Evolutionary conservation across 2,797 vertebrate genomes (phyloP).

Genomic region (Lates japonicus): DNA sequence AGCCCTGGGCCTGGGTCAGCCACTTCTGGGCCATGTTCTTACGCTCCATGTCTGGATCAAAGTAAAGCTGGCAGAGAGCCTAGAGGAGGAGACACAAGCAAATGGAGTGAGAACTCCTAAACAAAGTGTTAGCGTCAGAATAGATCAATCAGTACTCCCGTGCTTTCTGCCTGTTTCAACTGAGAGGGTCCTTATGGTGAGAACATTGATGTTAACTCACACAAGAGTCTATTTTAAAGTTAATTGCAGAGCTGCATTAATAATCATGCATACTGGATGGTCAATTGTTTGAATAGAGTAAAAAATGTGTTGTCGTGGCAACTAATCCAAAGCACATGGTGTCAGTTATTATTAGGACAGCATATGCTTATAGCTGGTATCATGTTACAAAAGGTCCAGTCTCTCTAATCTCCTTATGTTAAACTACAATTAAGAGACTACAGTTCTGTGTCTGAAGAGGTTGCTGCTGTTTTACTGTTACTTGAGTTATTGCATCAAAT

Average conservation of each 20-base stretch:
- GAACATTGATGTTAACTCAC: not conserved
- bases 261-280: constrained; percentile 14
- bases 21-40: constrained; percentile 98
- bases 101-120: not conserved
- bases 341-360: constrained; percentile 86
- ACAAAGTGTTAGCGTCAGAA: not conserved
- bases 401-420: constrained; percentile 26
- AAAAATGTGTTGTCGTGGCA: constrained; percentile 72
- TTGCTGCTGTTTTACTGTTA: not conserved
- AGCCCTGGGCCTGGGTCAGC: constrained; percentile 96
- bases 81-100: constrained; percentile 63
- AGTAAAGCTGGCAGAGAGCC: constrained; percentile 98
- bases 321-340: constrained; percentile 80
- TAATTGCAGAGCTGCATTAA: not conserved
- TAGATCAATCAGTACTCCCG: not conserved
- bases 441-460: not conserved
- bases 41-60: constrained; percentile 95
- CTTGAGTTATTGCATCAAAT: not conserved
- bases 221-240: not conserved
- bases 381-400: constrained; percentile 77
- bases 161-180: not conserved
- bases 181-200: not conserved
- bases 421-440: constrained; percentile 19
- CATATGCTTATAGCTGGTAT: constrained; percentile 78
- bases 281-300: constrained; percentile 46